Evolutionary conservation across 2,797 vertebrate species (phyloP), one percentile per base, ranked within the genome.

Genomic region (Mycteria americana): DNA sequence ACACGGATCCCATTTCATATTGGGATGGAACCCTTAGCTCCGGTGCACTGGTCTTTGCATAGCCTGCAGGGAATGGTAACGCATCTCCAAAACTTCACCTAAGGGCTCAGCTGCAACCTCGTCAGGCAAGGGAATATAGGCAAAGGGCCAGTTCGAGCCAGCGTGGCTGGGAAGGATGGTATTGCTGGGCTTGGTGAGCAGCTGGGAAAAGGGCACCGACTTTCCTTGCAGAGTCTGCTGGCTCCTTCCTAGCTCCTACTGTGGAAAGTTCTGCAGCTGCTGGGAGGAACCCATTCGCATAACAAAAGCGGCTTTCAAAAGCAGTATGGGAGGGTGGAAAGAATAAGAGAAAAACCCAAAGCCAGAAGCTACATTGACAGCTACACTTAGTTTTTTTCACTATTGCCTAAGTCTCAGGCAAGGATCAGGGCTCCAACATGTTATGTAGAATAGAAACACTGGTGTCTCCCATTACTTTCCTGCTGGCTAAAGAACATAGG

Each of bases 251-350:
- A 92, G 87, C 80, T 78, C 79, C 73, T 54, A 7, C 79, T 65
- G 82, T 37, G 89, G 76, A 92, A 95, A 95, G 94, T 93, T 90
- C 91, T 90, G 93, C 93, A 96, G 96, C 95, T 97, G 96, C 93
- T 73, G 76, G 96, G 68, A 97, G 89, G 94, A 96, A 93, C 39
- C 82, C 23, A 97, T 96, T 93, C 57, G 14, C 96, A 96, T 95
- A 97, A 97, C 95, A 96, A 97, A 97, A 95, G 92, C 3, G 0
- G 92, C 94, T 94, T 95, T 95, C 93, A 95, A 85, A 95, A 83
- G 90, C 84, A 37, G 78, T 77, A 72, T 0, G 2, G 37, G 75
- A 87, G 84, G 43, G 41, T 88, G 85, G 88, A 82, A 94, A 89
- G 92, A 88, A 69, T 31, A 95, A 43, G 77, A 92, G 64, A 70